Base-by-base conservation (phyloP, 2,888 invertebrate species). In the Ennomos fuscantarius region DNA sequence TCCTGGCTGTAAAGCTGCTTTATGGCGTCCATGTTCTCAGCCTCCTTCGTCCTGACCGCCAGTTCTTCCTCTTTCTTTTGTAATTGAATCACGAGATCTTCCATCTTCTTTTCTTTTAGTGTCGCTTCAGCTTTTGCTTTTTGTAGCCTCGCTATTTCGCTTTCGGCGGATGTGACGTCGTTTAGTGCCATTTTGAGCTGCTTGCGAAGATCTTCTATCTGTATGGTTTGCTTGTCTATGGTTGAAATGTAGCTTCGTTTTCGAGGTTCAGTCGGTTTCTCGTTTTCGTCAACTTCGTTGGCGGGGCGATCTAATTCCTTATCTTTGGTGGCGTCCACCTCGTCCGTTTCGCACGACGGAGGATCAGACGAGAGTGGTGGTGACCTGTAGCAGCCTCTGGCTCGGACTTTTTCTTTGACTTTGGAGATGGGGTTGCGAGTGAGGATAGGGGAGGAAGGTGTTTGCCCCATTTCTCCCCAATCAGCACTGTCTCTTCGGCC, bases 401-500 rank as follows among this genome's bases (percentile, higher is more conserved):
- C 94, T 84, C 74, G 86, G 3, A 92, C 89, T 63, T 89, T 92
- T 60, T 92, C 92, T 76, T 92, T 92, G n/a, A 92, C 91, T 78
- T 89, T 91, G 34, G 92, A 92, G 71, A 92, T 89, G 2, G 92
- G 95, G 76, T 74, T 94, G 72, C 73, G 93, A 82, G 89, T 75
- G 77, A 93, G 95, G 31, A 96, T 95, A 1, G 94, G 94, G 1
- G 93, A 93, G 0, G 93, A 89, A 1, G 93, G 93, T 42, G 93
- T 92, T 62, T 92, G 92, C 1, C 82, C 85, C 55, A 89, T 78
- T 63, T 95, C 97, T 31, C 96, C 96, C 97, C 97, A 97, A 76
- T 97, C 97, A 13, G 96, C 95, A 66, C 96, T 96, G 70, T 96
- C 96, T 44, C 96, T 89, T n/a, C 95, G 89, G 0, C 95, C 95